Base-by-base conservation (phyloP, 2,797 vertebrate species). In the Hyperoplus lanceolatus region DNA sequence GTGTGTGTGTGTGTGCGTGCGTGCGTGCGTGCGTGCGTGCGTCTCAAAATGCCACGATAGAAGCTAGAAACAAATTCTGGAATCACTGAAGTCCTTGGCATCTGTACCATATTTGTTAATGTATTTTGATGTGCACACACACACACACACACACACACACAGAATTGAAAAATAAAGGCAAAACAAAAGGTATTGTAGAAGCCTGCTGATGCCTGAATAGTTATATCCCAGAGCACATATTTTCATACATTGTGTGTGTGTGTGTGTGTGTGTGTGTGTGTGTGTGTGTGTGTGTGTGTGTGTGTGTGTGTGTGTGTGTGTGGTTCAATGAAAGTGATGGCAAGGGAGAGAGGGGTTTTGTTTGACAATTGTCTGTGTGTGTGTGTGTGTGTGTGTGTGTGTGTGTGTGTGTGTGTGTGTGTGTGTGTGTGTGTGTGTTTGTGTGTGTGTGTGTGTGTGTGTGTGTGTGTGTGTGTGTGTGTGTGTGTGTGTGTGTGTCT, bases 281-380 rank as follows among this genome's bases (percentile, higher is more conserved):
- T 21, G 21, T 21, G 21, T 21, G 21, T 21, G 21, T 21, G 21
- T 21, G 21, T 21, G 21, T 21, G 21, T 21, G 1, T 21, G 21
- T 21, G 21, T 21, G 21, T 21, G 21, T 21, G 21, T 21, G 21
- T 21, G 21, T 21, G 21, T 21, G 21, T 21, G 79, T 64, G 6
- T 39, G 80, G 72, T 78, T 92, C 91, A 90, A 89, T 92, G 90
- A 85, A 83, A 87, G 85, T 4, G 81, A 88, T 90, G 89, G 3
- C 90, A 71, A 59, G 92, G 93, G 93, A 93, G 65, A 14, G 65
- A 14, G 29, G 42, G 80, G 80, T 91, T 92, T 92, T 93, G 90
- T 93, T 93, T 86, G 81, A 94, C 92, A 93, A 93, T 93, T 81
- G 18, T 6, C 0, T 21, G 21, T 21, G 21, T 21, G 21, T 21